Base-by-base conservation (phyloP, 2,113 vertebrate genomes). In the Hyperopisus bebe region DNA sequence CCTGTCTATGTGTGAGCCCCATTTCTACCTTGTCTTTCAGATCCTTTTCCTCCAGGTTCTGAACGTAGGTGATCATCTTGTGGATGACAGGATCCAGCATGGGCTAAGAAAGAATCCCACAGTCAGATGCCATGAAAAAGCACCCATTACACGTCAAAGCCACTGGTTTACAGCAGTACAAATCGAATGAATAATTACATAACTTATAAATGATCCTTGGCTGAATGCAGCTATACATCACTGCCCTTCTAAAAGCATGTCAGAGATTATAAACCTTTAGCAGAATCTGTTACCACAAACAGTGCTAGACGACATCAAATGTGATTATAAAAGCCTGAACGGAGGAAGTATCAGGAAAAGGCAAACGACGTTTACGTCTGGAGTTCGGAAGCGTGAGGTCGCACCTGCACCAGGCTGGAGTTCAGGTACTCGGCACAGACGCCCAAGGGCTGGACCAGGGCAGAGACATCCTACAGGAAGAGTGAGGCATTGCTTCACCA, bases 31-130 rank as follows among this genome's bases (percentile, higher is more conserved):
- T 99, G 94, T 99, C 98, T 95, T 99, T 99, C n/a, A 99, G 96
- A 94, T 99, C 98, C 93, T 99, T 99, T 92, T 99, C 98, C 93
- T 99, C 98, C 85, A 99, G 96, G 70, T 97, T 98, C 94, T 99
- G 98, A 58, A 99, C 98, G 88, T 99, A 99, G 66, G 97, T 98
- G 93, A 99, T 99, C 94, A 99, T 98, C 93, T 98, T 99, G 92
- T 98, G 98, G 93, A 99, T 99, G 90, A 99, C 97, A 19, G 98
- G 98, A 94, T 99, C 98, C 88, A 99, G 95, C 98, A 99, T 99
- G 50, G 98, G 98, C 98, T 99, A 90, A 58, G 91, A 91, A 92
- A 92, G 90, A 94, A 88, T 92, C 77, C 19, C 70, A 39, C 31
- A 80, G 35, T 19, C 74, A 80, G 27, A 70, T 10, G 9, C n/a